phyloP scores from a whole-genome alignment of 2,113 vertebrate species.

The Tapirus terrestris region DNA sequence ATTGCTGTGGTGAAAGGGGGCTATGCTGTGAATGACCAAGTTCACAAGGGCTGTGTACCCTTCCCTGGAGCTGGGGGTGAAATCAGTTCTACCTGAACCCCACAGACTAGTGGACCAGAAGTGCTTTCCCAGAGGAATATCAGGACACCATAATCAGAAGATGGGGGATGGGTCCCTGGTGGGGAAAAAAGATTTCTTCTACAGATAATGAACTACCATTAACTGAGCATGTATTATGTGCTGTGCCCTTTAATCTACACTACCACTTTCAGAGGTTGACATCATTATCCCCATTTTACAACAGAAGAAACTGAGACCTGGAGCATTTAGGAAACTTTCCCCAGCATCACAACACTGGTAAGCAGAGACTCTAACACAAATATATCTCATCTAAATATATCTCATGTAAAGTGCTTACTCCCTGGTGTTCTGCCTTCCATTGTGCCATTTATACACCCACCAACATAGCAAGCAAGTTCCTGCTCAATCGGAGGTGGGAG shows the following conservation, averaged over 20 bases:
- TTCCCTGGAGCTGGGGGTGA: background rate
- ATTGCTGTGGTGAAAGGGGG: background rate
- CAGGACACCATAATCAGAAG: background rate
- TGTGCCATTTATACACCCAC: background rate
- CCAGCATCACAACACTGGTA: background rate
- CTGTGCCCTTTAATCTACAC: background rate
- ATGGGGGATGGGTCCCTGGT: background rate
- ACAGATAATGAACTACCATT: background rate
- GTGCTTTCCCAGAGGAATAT: background rate
- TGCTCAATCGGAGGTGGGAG: fast-evolving
- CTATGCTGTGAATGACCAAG: background rate
- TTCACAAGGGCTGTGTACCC: background rate
- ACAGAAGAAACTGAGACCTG: background rate
- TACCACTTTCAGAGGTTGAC: background rate
- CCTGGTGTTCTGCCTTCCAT: background rate
- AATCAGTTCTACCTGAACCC: background rate
- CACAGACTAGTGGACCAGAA: background rate
- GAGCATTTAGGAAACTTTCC: background rate
- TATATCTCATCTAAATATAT: background rate
- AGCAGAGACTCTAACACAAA: background rate
- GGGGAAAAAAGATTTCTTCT: background rate
- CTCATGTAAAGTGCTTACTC: background rate
- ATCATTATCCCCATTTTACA: background rate
- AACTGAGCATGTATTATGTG: fast-evolving
- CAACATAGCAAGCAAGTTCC: background rate